Percentiles rank a stretch among this genome's conserved stretches.
Evolutionary conservation across 2,113 vertebrate genomes (phyloP).

Genomic region (Oostethus manadensis): DNA sequence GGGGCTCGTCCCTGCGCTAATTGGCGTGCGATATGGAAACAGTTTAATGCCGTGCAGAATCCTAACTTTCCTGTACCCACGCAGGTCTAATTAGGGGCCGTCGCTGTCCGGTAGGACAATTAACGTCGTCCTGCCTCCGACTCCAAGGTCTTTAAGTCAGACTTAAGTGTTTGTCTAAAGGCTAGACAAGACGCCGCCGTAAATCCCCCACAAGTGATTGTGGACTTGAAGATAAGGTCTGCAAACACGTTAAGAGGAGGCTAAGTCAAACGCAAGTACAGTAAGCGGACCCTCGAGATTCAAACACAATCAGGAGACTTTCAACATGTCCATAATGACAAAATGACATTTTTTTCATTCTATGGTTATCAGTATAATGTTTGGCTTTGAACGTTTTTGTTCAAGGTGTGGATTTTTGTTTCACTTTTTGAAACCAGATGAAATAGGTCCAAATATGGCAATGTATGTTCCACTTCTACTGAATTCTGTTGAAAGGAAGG

Average conservation of each 20-base stretch:
- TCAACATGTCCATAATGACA: too few relatives aligned
- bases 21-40: conserved; percentile 35
- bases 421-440: too few relatives aligned
- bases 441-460: too few relatives aligned
- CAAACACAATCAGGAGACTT: background rate
- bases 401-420: background rate
- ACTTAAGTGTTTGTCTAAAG: conserved; percentile 48
- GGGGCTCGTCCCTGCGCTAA: conserved; percentile 57
- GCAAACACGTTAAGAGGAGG: conserved; percentile 18
- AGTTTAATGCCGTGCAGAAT: background rate
- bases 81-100: background rate
- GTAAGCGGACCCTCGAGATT: too few relatives aligned
- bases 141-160: conserved; percentile 43
- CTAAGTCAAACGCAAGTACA: background rate
- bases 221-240: conserved; percentile 39
- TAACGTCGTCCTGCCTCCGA: conserved; percentile 23
- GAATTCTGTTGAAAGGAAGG: too few relatives aligned
- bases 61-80: too few relatives aligned
- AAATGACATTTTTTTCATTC: too few relatives aligned
- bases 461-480: too few relatives aligned
- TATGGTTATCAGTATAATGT: too few relatives aligned
- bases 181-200: conserved; percentile 42
- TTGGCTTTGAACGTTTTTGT: background rate
- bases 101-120: conserved; percentile 12
- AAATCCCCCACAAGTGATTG: conserved; percentile 46